Percentiles rank a stretch among this genome's conserved stretches.
These are phyloP conservation scores for Noturus placidus DNA, from an alignment of 2,113 vertebrate species.

Conservation along the genomic window DNA sequence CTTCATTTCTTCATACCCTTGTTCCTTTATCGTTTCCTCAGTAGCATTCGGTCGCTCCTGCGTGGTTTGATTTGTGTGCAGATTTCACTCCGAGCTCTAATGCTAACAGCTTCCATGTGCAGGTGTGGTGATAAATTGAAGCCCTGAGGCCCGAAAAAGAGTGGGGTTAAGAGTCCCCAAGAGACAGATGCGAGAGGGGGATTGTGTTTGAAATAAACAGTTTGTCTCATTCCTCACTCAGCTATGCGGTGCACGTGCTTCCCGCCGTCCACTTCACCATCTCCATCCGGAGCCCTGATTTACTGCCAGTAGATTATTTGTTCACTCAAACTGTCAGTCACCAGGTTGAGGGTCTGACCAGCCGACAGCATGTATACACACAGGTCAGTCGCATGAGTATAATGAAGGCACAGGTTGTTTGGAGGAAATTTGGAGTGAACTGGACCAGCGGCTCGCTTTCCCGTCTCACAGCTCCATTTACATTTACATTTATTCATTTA, in stretches of 20 bases:
- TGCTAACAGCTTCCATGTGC: not conserved
- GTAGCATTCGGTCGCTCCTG: not conserved
- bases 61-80: not conserved
- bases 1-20: not conserved
- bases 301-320: constrained; percentile 26
- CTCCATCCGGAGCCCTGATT: not conserved
- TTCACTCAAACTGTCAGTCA: constrained; percentile 21
- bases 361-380: not conserved
- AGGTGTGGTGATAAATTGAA: constrained; percentile 51
- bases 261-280: not conserved
- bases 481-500: too few relatives aligned
- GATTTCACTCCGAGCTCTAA: not conserved
- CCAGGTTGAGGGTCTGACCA: constrained; percentile 43
- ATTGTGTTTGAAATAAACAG: constrained; percentile 51
- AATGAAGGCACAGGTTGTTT: not conserved
- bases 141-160: constrained; percentile 30
- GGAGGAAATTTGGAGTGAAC: not conserved
- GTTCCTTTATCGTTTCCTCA: not conserved
- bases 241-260: not conserved
- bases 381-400: not conserved
- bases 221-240: constrained; percentile 51
- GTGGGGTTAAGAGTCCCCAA: constrained; percentile 29
- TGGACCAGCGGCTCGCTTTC: not conserved
- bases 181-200: constrained; percentile 43
- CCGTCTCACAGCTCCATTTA: not conserved